These are phyloP conservation scores for Sylvia atricapilla DNA, from an alignment of 2,113 vertebrate species.

Conservation along the genomic window DNA sequence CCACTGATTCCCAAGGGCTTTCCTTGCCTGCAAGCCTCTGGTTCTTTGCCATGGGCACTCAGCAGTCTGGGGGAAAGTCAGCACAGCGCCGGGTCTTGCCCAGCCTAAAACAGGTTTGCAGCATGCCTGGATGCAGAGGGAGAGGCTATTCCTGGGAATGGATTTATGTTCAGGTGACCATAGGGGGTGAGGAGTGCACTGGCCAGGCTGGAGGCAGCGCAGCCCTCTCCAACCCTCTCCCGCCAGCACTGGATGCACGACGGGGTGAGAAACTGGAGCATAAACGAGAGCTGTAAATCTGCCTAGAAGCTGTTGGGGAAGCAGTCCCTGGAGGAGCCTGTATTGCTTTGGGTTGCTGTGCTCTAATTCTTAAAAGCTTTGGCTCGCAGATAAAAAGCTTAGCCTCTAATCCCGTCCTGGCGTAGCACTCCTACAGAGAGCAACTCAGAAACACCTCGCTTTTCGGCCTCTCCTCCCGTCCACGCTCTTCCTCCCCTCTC, in stretches of 20 bases:
- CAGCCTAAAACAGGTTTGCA: neutral
- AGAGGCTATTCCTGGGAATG: neutral
- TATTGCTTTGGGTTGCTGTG: neutral
- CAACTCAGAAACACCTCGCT: neutral
- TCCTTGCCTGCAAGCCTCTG: neutral
- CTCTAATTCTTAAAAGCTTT: constrained; percentile 56
- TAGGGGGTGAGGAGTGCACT: neutral
- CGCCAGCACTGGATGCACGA: neutral
- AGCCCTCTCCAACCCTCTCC: neutral
- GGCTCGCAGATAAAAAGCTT: constrained; percentile 44
- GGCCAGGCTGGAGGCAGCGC: neutral
- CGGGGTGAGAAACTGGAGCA: constrained; percentile 2
- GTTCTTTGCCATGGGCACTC: rapidly evolving
- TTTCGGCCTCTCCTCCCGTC: neutral
- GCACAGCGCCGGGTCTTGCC: neutral
- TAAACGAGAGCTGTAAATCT: constrained; percentile 17
- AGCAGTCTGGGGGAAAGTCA: neutral
- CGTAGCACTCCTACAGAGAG: neutral
- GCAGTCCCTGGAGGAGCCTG: neutral
- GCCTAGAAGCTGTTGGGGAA: constrained; percentile 16
- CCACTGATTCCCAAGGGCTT: neutral
- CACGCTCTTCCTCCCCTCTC: neutral
- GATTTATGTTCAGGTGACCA: neutral
- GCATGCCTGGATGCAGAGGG: rapidly evolving
- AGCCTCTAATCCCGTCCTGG: neutral